phyloP scores from a whole-genome alignment of 2,888 invertebrate species.

The Cantharis rustica region DNA sequence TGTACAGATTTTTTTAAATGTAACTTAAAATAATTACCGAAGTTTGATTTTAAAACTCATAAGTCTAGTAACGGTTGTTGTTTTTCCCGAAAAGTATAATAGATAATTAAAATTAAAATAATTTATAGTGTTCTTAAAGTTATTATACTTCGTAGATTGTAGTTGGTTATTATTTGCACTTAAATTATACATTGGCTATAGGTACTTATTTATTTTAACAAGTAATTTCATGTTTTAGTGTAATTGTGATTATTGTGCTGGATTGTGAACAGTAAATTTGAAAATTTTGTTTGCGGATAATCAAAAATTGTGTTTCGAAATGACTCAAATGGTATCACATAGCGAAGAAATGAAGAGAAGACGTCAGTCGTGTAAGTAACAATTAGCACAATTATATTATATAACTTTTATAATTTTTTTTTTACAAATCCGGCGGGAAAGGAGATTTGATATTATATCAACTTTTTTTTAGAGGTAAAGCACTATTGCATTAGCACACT shows the following conservation, averaged over 20 bases:
- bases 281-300: neutral
- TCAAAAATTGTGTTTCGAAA: neutral
- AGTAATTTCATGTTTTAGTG: neutral
- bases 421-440: neutral
- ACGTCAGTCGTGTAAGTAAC: neutral
- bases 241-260: neutral
- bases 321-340: neutral
- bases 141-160: neutral
- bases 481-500: neutral
- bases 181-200: neutral
- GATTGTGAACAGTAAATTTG: neutral
- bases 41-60: neutral
- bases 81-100: neutral
- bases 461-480: too few relatives aligned
- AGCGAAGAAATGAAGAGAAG: neutral
- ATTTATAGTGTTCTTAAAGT: neutral
- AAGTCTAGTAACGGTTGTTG: neutral
- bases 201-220: neutral
- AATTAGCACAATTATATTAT: neutral
- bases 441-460: neutral
- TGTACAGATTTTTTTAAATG: too few relatives aligned
- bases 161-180: neutral
- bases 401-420: neutral
- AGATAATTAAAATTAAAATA: neutral
- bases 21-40: too few relatives aligned